Evolutionary conservation across 2,888 invertebrate species (phyloP), one percentile per base, ranked within the genome.

Genomic region (Dichetophora obliterata): DNA sequence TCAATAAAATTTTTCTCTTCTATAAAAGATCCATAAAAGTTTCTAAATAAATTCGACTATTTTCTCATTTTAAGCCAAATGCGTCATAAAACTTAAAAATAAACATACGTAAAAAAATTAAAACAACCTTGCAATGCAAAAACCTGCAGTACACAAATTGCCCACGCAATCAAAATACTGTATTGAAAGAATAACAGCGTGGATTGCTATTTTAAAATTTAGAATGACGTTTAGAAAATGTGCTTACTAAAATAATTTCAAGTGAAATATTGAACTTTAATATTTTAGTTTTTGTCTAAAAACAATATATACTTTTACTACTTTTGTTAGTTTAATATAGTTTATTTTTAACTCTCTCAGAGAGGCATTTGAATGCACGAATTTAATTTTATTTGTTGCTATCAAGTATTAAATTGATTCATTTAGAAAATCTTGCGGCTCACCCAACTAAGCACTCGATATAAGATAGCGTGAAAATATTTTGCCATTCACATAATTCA

Each of bases 381-480:
- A 11, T 59, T 63, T 34, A 16, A 9, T 22, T 54, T 19, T 9
- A 22, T 1, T 22, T 54, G 54, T 54, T 43, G 43, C 43, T 43
- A 11, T 43, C 2, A 3, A 43, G 14, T 43, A 43, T 43, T 43
- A 2, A 43, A 43, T 34, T 22, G 31, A 65, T 61, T 75, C 73
- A 37, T 79, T 85, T 70, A 85, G 84, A 85, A 83, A 80, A 76
- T 78, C 79, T 82, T 75, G 78, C 81, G 82, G 85, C 79, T 79
- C 80, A 79, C 37, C 27, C 68, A 80, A 77, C 77, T 76, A 77
- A 75, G 70, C 75, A 75, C 1, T 43, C 11, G 43, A 11, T 11
- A n/a, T n/a, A n/a, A n/a, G n/a, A n/a, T n/a, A 31, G 43, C 43
- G 43, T 1, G 43, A 11, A 43, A 11, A 11, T 43, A 43, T 43